Evolutionary conservation across 2,888 invertebrate species (phyloP).

Genomic region (Syrista parreyssii): DNA sequence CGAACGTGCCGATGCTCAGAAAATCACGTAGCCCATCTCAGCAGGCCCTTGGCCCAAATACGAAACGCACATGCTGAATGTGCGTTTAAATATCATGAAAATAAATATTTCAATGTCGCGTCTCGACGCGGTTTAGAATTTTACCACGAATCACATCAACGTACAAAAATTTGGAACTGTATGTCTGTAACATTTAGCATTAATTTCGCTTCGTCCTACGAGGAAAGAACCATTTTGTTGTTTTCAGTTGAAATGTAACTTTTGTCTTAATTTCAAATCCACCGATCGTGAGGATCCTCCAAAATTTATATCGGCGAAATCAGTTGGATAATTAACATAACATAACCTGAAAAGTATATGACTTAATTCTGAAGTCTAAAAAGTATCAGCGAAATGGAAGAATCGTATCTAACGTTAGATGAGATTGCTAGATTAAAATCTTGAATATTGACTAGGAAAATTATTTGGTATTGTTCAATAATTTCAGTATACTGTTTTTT

Average conservation of each 20-base stretch:
- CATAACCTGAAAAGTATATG: neutral
- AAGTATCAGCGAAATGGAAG: neutral
- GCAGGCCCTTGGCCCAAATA: neutral
- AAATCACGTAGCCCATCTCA: neutral
- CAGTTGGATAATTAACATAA: neutral
- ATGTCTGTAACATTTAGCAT: neutral
- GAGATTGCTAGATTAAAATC: neutral
- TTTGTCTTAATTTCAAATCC: neutral
- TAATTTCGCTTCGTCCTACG: neutral
- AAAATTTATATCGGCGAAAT: neutral
- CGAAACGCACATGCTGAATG: neutral
- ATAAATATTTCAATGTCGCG: neutral
- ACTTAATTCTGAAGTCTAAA: neutral
- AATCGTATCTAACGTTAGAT: neutral
- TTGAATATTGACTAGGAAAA: neutral
- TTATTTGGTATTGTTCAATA: too few species aligned
- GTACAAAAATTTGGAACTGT: neutral
- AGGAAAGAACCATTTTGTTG: neutral
- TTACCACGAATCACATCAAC: neutral
- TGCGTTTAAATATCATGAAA: neutral
- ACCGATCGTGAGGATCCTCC: neutral
- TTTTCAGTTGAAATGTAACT: neutral
- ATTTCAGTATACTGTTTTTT: neutral
- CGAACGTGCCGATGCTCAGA: neutral
- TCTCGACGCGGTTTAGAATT: neutral